phyloP scores from a whole-genome alignment of 2,888 invertebrate genomes.

The Cosmopolites sordidus region DNA sequence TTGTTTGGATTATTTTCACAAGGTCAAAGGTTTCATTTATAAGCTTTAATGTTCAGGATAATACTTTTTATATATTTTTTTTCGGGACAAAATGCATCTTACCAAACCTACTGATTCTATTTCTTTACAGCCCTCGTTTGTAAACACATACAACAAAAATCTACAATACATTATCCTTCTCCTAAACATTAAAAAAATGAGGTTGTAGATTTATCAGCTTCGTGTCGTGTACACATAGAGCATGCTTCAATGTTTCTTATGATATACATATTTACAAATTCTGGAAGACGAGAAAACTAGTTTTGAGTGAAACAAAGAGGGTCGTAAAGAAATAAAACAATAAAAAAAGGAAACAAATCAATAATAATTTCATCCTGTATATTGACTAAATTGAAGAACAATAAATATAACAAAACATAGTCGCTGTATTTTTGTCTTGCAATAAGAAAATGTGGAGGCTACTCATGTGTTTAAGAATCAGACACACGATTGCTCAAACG shows the following conservation, averaged over 20 bases:
- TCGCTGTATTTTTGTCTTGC: constrained; percentile 29
- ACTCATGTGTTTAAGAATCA: constrained; percentile 37
- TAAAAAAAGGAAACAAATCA: constrained; percentile 10
- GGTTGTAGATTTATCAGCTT: too few relatives aligned
- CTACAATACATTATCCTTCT: too few relatives aligned
- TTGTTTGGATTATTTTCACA: constrained; percentile 18
- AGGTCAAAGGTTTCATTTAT: constrained; percentile 11
- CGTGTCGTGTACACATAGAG: too few relatives aligned
- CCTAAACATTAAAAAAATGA: too few relatives aligned
- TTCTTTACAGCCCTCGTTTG: constrained; percentile 20
- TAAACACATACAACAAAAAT: too few relatives aligned
- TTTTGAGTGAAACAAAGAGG: neutral
- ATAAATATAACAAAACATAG: constrained; percentile 13
- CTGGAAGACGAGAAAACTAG: too few relatives aligned
- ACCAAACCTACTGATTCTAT: constrained; percentile 23
- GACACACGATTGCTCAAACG: constrained; percentile 51
- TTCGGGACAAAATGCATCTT: constrained; percentile 27
- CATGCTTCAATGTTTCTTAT: too few relatives aligned
- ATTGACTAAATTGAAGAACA: constrained; percentile 17
- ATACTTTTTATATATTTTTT: too few relatives aligned
- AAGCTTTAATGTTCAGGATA: constrained; percentile 10
- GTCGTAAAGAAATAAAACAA: constrained; percentile 27
- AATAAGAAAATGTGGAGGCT: constrained; percentile 32
- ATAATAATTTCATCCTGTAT: constrained; percentile 20
- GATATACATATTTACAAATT: too few relatives aligned